Percentiles rank a stretch among this genome's conserved stretches.
Evolutionary conservation across 2,797 vertebrate genomes (phyloP).

Genomic region (Protosalanx chinensis): DNA sequence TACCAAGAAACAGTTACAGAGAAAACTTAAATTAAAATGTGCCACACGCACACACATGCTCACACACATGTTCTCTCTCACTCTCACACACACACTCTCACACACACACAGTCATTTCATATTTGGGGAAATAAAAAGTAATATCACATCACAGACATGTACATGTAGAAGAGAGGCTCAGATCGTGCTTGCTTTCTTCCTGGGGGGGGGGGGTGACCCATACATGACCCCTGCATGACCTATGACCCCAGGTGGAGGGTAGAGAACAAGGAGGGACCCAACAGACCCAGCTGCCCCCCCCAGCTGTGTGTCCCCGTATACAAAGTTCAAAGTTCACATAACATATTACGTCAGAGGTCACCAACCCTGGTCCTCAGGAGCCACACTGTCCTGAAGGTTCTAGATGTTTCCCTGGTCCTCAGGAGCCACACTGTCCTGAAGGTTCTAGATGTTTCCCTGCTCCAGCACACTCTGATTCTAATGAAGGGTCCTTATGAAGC

Average conservation of each 20-base stretch:
- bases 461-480: conserved; percentile 15
- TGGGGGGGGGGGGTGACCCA: conserved; percentile 32
- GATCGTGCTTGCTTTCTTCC: conserved; percentile 13
- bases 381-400: too few relatives aligned
- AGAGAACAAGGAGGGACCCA: conserved; percentile 11
- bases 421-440: too few relatives aligned
- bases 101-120: conserved; percentile 48
- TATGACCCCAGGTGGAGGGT: conserved; percentile 15
- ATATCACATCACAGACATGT: conserved; percentile 70
- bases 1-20: conserved; percentile 65
- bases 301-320: background rate
- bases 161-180: conserved; percentile 66
- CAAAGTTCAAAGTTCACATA: conserved; percentile 27
- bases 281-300: conserved; percentile 26
- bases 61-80: background rate
- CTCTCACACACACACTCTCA: conserved; percentile 20
- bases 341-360: too few relatives aligned
- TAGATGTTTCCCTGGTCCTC: conserved; percentile 20
- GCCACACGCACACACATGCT: conserved; percentile 24
- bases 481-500: too few relatives aligned
- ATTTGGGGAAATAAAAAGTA: conserved; percentile 64
- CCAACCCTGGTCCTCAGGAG: too few relatives aligned
- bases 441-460: background rate
- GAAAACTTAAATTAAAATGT: conserved; percentile 33
- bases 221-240: conserved; percentile 11